Evolutionary conservation across 2,113 vertebrate genomes (phyloP).

Genomic region (Hippolais icterina): DNA sequence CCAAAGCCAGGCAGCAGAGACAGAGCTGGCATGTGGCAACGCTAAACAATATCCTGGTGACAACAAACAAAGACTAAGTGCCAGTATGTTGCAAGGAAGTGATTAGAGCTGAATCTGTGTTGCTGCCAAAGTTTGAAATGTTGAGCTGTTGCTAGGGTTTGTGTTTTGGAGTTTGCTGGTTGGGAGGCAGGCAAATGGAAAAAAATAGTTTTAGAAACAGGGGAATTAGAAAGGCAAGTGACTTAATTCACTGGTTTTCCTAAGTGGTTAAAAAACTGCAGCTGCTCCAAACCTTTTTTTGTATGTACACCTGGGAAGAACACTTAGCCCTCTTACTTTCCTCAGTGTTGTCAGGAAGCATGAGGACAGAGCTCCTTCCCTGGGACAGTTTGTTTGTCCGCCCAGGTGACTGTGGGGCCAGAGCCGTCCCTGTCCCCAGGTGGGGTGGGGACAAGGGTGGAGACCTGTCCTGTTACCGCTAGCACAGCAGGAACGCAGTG

Average conservation of each 20-base stretch:
- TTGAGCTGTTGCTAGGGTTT: not conserved
- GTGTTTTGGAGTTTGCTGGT: not conserved
- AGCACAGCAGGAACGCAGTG: accelerated
- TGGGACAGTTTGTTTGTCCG: not conserved
- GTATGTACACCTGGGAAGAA: not conserved
- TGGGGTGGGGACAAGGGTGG: not conserved
- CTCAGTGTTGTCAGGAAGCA: accelerated
- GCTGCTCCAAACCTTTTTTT: not conserved
- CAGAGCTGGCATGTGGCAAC: not conserved
- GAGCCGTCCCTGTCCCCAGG: not conserved
- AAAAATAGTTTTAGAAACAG: not conserved
- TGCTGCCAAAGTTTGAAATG: not conserved
- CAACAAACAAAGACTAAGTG: not conserved
- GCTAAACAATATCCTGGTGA: accelerated
- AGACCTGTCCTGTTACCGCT: not conserved
- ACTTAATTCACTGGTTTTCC: not conserved
- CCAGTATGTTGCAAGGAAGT: not conserved
- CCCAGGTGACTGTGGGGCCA: accelerated
- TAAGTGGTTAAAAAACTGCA: not conserved
- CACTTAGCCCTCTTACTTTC: not conserved
- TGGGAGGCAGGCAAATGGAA: not conserved
- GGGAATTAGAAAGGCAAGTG: not conserved
- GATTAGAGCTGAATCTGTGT: not conserved
- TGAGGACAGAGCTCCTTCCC: not conserved
- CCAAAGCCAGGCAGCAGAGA: accelerated